These are phyloP conservation scores for Ifrita kowaldi DNA, from an alignment of 2,113 vertebrate genomes.

Conservation along the genomic window DNA sequence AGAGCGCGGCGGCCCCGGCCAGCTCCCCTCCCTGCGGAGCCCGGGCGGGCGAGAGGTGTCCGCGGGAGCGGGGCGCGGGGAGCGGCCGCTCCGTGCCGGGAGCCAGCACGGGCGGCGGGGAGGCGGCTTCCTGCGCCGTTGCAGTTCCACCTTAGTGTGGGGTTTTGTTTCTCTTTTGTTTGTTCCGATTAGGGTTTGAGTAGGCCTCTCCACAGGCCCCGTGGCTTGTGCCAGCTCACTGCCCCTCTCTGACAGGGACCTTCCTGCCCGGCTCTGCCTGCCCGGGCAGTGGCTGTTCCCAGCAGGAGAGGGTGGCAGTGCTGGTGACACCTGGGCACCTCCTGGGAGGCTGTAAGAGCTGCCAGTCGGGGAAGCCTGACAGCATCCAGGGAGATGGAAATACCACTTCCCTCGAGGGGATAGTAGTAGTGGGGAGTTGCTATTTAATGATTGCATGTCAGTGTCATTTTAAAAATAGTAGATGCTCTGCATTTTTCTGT, in stretches of 20 bases:
- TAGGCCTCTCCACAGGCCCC: background rate
- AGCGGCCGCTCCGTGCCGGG: background rate
- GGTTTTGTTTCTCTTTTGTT: background rate
- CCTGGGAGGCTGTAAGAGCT: too few relatives aligned
- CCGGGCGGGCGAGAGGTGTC: rapidly evolving
- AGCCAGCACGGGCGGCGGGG: background rate
- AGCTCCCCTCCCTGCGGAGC: background rate
- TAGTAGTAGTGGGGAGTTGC: background rate
- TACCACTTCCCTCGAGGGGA: rapidly evolving
- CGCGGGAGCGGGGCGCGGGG: background rate
- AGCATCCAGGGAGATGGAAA: background rate
- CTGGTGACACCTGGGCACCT: background rate
- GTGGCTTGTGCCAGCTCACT: rapidly evolving
- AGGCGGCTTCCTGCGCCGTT: background rate
- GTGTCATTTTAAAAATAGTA: background rate
- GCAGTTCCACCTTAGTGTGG: rapidly evolving
- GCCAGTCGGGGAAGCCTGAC: background rate
- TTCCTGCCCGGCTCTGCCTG: background rate
- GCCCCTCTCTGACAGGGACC: background rate
- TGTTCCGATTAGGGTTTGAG: rapidly evolving
- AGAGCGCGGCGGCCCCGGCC: background rate
- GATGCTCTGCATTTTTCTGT: background rate
- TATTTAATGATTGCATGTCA: background rate
- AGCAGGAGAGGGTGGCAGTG: background rate
- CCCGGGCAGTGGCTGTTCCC: rapidly evolving